Evolutionary conservation across 2,888 invertebrate genomes (phyloP), one percentile per base, ranked within the genome.

Genomic region (Scaeva pyrastri): DNA sequence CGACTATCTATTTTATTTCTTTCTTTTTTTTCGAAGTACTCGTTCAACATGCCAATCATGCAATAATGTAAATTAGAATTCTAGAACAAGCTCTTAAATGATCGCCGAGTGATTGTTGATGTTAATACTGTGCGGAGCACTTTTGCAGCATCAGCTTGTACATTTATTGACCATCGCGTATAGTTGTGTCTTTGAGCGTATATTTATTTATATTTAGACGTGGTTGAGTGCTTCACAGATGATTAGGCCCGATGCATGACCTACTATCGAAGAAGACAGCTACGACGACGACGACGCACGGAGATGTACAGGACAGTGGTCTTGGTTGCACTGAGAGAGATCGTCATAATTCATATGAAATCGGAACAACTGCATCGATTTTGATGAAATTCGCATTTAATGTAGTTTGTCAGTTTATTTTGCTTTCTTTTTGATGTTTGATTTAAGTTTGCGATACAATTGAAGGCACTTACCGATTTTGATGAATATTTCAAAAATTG

Each of bases 1-100:
- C 5, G 74, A 48, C 55, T 62, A 48, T 62, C 41, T 39, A 58
- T 19, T 68, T 66, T 66, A 68, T 71, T 70, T 36, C 41, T 19
- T 36, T 6, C 66, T 31, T 0, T 60, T 77, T 75, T 70, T 68
- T 72, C 55, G 23, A 74, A 82, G 74, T 74, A 77, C 64, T n/a
- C 1, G 19, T 14, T 3, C 10, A 85, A 48, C 64, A 78, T 81
- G 74, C 70, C 86, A 86, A 78, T 78, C 82, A 78, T 81, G 50
- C 71, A 74, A 86, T 86, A 77, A 74, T 82, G 73, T 73, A 71
- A 82, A 82, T 86, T 71, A 74, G 81, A 82, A 81, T 86, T 86
- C 77, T 82, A 86, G 86, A 82, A 78, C 86, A 86, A 36, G 23
- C 60, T 68, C 58, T 68, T 68, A 48, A 73, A 73, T 58, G 60